Percentiles rank a stretch among this genome's conserved stretches.
phyloP scores from a whole-genome alignment of 2,113 vertebrate genomes.

The Tangachromis dhanisi region DNA sequence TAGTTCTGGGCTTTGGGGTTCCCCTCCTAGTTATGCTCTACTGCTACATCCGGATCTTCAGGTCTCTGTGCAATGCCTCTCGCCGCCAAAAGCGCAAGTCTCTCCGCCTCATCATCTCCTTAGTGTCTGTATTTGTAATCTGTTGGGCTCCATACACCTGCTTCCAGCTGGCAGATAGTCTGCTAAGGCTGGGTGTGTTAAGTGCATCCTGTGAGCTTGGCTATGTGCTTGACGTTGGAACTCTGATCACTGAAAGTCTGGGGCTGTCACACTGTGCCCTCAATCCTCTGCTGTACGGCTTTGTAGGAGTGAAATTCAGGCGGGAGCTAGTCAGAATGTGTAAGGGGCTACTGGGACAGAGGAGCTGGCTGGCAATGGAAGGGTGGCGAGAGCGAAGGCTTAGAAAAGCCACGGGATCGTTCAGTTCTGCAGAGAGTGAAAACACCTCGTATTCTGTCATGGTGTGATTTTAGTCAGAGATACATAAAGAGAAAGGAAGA shows the following conservation, averaged over 20 bases:
- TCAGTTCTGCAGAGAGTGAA: conserved; percentile 69
- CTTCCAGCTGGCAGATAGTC: conserved; percentile 68
- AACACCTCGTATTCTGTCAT: conserved; percentile 71
- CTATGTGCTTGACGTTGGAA: conserved; percentile 63
- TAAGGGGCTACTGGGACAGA: conserved; percentile 47
- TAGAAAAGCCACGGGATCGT: conserved; percentile 32
- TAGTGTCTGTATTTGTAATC: conserved; percentile 71
- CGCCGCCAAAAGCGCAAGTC: conserved; percentile 72
- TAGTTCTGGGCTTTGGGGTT: conserved; percentile 70
- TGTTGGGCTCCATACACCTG: conserved; percentile 78
- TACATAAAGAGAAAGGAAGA: not conserved
- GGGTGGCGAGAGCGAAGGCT: conserved; percentile 26
- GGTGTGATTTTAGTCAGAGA: conserved; percentile 22
- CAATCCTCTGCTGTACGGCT: conserved; percentile 79
- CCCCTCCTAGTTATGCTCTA: conserved; percentile 76
- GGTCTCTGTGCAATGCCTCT: conserved; percentile 62
- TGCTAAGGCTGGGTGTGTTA: conserved; percentile 33
- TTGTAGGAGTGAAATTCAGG: conserved; percentile 77
- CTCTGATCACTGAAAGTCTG: conserved; percentile 66
- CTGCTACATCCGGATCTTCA: conserved; percentile 77
- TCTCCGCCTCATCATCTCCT: conserved; percentile 63
- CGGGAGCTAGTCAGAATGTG: conserved; percentile 66
- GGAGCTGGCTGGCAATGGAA: conserved; percentile 15
- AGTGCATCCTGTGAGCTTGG: conserved; percentile 53
- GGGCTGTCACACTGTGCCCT: conserved; percentile 77